These are phyloP conservation scores for Platerodrilus igneus DNA, from an alignment of 2,888 invertebrate species.

Conservation along the genomic window DNA sequence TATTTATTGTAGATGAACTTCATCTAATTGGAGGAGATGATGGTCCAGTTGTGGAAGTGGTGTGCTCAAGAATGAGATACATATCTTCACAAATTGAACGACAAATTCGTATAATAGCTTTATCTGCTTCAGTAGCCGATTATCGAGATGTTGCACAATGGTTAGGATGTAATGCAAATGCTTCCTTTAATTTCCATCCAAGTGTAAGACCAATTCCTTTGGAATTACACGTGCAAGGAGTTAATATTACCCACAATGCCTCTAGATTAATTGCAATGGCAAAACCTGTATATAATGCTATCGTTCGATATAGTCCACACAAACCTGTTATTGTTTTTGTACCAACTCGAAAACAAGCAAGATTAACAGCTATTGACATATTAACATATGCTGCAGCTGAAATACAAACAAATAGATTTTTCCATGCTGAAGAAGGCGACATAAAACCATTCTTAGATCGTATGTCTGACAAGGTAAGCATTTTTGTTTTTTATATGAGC, in stretches of 20 bases:
- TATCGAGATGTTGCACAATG: constrained; percentile 94
- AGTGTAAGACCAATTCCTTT: constrained; percentile 93
- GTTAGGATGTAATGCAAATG: constrained; percentile 90
- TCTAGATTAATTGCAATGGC: constrained; percentile 96
- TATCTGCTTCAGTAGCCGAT: constrained; percentile 91
- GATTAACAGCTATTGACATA: constrained; percentile 93
- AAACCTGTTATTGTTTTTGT: constrained; percentile 89
- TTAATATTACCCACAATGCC: constrained; percentile 96
- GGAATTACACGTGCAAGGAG: constrained; percentile 94
- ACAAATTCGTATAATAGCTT: constrained; percentile 87
- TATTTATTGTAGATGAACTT: constrained; percentile 95
- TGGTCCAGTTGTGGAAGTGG: constrained; percentile 91
- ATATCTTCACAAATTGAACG: constrained; percentile 91
- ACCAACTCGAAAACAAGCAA: constrained; percentile 83
- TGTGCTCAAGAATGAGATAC: constrained; percentile 88
- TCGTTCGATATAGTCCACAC: constrained; percentile 75
- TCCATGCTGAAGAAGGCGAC: constrained; percentile 82
- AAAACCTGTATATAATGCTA: constrained; percentile 93
- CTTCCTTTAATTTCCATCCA: constrained; percentile 98
- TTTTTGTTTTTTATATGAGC: too few relatives aligned
- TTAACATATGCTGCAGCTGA: constrained; percentile 92
- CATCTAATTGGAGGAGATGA: constrained; percentile 87
- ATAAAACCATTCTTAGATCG: constrained; percentile 84
- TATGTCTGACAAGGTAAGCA: constrained; percentile 78
- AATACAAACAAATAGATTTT: constrained; percentile 78